These are phyloP conservation scores for Fulmarus glacialis DNA, from an alignment of 2,113 vertebrate species.

Conservation along the genomic window DNA sequence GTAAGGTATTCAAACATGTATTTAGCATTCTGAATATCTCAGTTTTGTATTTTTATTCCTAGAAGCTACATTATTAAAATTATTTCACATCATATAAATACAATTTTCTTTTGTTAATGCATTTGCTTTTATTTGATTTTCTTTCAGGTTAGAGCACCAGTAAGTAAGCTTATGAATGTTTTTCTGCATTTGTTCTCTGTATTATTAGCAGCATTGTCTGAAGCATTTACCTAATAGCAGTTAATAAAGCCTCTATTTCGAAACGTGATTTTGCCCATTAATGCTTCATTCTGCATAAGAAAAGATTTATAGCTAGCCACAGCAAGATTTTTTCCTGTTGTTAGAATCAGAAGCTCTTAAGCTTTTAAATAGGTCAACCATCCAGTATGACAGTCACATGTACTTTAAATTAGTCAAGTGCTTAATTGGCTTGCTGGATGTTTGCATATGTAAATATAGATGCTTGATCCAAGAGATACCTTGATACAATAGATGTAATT, in stretches of 20 bases:
- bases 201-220: not conserved
- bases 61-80: not conserved
- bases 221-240: not conserved
- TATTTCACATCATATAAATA: not conserved
- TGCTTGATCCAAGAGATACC: slow-evolving; percentile 7
- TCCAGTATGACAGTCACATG: slow-evolving; percentile 15
- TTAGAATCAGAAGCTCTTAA: not conserved
- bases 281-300: not conserved
- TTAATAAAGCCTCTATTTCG: not conserved
- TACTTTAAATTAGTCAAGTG: slow-evolving; percentile 26
- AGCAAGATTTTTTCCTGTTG: not conserved
- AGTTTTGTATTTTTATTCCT: not conserved
- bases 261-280: not conserved
- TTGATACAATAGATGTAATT: not conserved
- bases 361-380: slow-evolving; percentile 26
- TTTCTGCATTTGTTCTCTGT: not conserved
- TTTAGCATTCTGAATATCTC: not conserved
- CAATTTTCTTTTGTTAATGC: not conserved
- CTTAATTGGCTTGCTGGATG: slow-evolving; percentile 25
- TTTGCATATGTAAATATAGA: slow-evolving; percentile 5
- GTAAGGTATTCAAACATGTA: not conserved
- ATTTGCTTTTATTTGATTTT: not conserved
- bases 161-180: not conserved
- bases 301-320: not conserved
- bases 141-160: not conserved